Percentiles rank a stretch among this genome's conserved stretches.
These are phyloP conservation scores for Paramormyrops kingsleyae DNA, from an alignment of 2,113 vertebrate genomes.

Conservation along the genomic window DNA sequence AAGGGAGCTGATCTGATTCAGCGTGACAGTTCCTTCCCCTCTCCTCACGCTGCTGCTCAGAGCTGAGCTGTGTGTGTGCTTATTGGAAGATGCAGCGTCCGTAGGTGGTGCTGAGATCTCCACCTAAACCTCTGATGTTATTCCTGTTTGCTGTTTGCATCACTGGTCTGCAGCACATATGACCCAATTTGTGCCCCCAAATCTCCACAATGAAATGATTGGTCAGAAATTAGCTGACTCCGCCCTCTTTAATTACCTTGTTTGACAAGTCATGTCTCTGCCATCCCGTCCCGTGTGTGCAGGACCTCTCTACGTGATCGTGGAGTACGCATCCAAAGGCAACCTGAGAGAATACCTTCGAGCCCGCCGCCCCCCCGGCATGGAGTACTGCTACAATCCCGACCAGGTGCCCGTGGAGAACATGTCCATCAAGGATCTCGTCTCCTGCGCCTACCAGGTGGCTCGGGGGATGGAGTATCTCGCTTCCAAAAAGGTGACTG, in stretches of 20 bases:
- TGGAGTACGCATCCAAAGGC: conserved; percentile 92
- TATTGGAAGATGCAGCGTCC: background rate
- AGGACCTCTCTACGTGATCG: conserved; percentile 93
- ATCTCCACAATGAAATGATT: background rate
- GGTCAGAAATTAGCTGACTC: background rate
- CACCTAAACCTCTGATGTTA: background rate
- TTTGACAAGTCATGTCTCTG: background rate
- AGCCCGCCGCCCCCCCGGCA: conserved; percentile 83
- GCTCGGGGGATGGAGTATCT: conserved; percentile 96
- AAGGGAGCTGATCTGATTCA: background rate
- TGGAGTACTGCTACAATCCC: conserved; percentile 97
- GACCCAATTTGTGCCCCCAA: too few relatives aligned
- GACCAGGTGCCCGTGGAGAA: conserved; percentile 78
- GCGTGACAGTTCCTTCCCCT: background rate
- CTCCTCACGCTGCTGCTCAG: background rate
- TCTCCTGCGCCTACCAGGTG: conserved; percentile 94
- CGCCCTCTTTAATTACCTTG: too few relatives aligned
- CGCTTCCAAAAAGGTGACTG: conserved; percentile 86
- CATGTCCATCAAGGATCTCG: conserved; percentile 91
- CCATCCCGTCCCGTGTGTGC: background rate
- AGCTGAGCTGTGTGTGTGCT: background rate
- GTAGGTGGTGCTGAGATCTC: background rate
- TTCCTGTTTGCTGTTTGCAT: background rate
- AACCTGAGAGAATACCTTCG: conserved; percentile 90
- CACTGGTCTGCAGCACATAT: background rate